Evolutionary conservation across 2,113 vertebrate species (phyloP).

Genomic region (Pelodiscus sinensis): DNA sequence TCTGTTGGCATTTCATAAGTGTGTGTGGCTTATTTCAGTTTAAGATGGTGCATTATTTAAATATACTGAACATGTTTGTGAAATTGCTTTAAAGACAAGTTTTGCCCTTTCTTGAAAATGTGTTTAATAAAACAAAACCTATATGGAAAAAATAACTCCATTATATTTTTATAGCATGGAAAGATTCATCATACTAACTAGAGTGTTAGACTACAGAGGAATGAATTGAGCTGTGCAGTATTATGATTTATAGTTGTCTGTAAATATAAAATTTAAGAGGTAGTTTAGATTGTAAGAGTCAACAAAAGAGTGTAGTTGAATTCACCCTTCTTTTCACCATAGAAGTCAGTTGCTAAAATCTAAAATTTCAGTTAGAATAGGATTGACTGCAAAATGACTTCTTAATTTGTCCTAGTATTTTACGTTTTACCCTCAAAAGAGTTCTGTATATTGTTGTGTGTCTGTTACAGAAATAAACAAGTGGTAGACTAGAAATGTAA

Average conservation of each 20-base stretch:
- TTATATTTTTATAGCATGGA: neutral
- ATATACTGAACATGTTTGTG: conserved; percentile 61
- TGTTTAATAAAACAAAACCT: conserved; percentile 1
- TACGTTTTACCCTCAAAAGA: neutral
- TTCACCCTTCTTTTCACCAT: neutral
- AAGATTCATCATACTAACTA: neutral
- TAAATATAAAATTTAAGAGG: neutral
- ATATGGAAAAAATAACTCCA: conserved; percentile 11
- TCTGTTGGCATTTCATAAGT: conserved; percentile 82
- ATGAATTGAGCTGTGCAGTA: neutral
- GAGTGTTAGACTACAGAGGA: neutral
- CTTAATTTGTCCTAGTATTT: rapidly evolving
- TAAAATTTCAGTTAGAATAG: rapidly evolving
- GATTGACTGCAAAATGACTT: neutral
- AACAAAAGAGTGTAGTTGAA: neutral
- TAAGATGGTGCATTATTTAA: conserved; percentile 76
- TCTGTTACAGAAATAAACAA: conserved; percentile 33
- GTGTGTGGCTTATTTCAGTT: conserved; percentile 75
- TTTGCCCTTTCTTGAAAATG: conserved; percentile 42
- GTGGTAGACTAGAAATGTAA: conserved; percentile 23
- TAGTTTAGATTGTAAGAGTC: neutral
- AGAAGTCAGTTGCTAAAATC: neutral
- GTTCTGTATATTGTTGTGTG: neutral
- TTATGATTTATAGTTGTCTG: rapidly evolving
- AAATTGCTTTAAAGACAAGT: conserved; percentile 57